Conservation (phyloP, 2,797 vertebrate species). For the Coregonus ussuriensis region DNA sequence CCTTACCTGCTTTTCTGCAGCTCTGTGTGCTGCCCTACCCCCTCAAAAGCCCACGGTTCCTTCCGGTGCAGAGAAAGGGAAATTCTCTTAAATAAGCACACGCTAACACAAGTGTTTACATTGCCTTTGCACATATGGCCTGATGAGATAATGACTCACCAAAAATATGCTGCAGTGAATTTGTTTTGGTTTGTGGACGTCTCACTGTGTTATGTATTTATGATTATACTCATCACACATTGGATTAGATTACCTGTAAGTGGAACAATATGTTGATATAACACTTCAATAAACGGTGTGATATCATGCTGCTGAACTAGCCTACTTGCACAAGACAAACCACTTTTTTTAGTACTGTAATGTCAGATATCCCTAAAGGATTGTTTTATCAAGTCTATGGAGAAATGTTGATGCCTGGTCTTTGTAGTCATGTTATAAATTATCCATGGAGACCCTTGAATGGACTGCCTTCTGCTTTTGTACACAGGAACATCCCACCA, state of each 20-base stretch:
- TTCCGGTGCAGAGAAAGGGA: slow-evolving; percentile 90
- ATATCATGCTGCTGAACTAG: not conserved
- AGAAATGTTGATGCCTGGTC: slow-evolving; percentile 6
- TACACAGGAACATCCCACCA: slow-evolving; percentile 15
- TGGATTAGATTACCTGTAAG: not conserved
- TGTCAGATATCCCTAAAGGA: slow-evolving; percentile 1
- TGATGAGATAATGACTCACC: too few species aligned
- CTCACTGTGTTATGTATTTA: not conserved
- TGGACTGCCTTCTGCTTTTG: slow-evolving; percentile 8
- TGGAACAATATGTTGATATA: not conserved
- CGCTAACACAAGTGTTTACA: not conserved
- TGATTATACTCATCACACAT: not conserved
- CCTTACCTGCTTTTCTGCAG: slow-evolving; percentile 83
- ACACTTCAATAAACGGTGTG: not conserved
- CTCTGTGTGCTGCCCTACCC: slow-evolving; percentile 86
- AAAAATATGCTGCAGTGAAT: too few species aligned
- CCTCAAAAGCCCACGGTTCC: slow-evolving; percentile 90
- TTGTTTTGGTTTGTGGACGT: too few species aligned
- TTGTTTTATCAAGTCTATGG: slow-evolving; percentile 46
- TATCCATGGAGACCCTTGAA: slow-evolving; percentile 35
- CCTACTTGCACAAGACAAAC: not conserved
- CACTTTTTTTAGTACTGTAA: not conserved
- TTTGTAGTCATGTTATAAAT: slow-evolving; percentile 49
- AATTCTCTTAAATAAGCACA: not conserved
- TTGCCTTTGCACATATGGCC: not conserved